Evolutionary conservation across 2,888 invertebrate species (phyloP), one percentile per base, ranked within the genome.

Genomic region (Hemithea aestivaria): DNA sequence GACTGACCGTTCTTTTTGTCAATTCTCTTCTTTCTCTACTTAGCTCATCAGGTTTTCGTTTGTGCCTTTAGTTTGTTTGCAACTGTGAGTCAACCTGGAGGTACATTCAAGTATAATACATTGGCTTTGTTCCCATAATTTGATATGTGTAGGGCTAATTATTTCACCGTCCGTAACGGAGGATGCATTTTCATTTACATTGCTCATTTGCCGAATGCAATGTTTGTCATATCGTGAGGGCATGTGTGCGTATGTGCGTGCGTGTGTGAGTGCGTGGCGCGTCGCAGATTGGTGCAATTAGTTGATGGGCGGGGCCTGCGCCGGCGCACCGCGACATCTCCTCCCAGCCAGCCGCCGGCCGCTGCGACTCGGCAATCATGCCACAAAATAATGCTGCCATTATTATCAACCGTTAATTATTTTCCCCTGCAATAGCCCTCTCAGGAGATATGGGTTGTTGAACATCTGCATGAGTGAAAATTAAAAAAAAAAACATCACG

Each of bases 221-320:
- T 58, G 62, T 56, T 63, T 66, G 61, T 64, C 64, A 49, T 57
- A 53, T 46, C 49, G 50, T 44, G 40, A 37, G 52, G 48, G 48
- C 44, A 51, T 52, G 53, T 34, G 58, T 55, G 60, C 53, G 52
- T 61, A 61, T 6, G 27, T 35, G 28, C 22, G 32, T 58, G 64
- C 59, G 54, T 52, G 67, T 67, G 65, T 62, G 82, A 75, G 79
- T 77, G 82, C 67, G 79, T 74, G 67, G 62, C 62, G 45, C 47
- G 60, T 56, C 77, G 66, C 78, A 79, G 85, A 87, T 85, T 87
- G 87, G 87, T 72, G 85, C 84, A 87, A 85, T 85, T 85, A 84
- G 78, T 23, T 60, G 55, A 60, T 64, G 56, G 74, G 84, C 83
- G 78, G 83, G 75, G 75, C 80, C 78, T 76, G 78, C 77, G 83